Evolutionary conservation across 2,888 invertebrate species (phyloP).

Genomic region (Crepidodera aurea): DNA sequence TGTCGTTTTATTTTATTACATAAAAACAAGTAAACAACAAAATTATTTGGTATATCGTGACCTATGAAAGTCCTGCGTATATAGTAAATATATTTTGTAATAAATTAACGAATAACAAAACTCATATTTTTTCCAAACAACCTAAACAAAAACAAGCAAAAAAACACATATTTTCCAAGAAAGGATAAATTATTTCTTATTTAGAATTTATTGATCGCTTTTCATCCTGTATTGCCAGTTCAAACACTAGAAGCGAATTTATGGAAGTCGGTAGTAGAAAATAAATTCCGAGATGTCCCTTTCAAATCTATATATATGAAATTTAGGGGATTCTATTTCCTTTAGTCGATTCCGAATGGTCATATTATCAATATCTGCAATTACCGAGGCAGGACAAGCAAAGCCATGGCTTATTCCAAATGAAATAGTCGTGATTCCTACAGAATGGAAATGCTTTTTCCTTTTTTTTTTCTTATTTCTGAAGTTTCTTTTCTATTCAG

Average conservation of each 20-base stretch:
- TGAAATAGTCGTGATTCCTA: constrained; percentile 32
- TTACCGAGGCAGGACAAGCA: constrained; percentile 23
- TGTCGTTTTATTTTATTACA: too few relatives aligned
- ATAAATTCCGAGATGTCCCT: constrained; percentile 33
- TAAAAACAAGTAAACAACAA: too few relatives aligned
- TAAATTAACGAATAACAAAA: too few relatives aligned
- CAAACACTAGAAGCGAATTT: constrained; percentile 5
- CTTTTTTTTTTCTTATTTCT: neutral
- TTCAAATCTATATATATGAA: constrained; percentile 39
- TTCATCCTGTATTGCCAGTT: neutral
- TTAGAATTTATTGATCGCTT: neutral
- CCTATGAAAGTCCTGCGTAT: too few relatives aligned
- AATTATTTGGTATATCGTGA: too few relatives aligned
- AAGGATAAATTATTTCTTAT: constrained; percentile 2
- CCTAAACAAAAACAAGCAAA: too few relatives aligned
- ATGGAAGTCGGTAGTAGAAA: constrained; percentile 12
- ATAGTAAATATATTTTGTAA: too few relatives aligned
- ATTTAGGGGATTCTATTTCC: constrained; percentile 44
- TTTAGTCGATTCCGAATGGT: constrained; percentile 30
- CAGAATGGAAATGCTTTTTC: constrained; percentile 25
- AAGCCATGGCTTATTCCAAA: constrained; percentile 23
- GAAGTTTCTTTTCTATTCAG: constrained; percentile 20
- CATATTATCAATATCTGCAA: constrained; percentile 34
- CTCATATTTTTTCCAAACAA: too few relatives aligned
- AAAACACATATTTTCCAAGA: too few relatives aligned